A percentile compares a stretch with the other conserved stretches of the same genome.
These are phyloP conservation scores for Epistrophe grossulariae DNA, from an alignment of 2,888 invertebrate species.

Conservation along the genomic window DNA sequence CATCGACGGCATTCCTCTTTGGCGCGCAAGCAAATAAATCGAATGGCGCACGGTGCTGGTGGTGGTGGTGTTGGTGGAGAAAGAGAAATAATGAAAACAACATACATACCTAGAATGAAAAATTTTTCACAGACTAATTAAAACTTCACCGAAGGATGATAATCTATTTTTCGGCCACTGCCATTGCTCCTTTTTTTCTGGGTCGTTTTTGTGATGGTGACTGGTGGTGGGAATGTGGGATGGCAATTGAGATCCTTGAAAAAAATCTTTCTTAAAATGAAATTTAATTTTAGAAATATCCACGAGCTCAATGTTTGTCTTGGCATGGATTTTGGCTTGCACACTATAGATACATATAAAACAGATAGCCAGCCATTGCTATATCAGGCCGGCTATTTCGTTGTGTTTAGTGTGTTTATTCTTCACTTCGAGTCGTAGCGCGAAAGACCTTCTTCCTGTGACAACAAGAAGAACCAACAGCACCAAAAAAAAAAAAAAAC, in stretches of 20 bases:
- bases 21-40: constrained; percentile 48
- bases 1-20: constrained; percentile 34
- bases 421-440: not conserved
- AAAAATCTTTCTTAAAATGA: constrained; percentile 41
- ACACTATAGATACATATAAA: no score
- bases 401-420: constrained; percentile 1
- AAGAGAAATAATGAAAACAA: not conserved
- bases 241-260: constrained; percentile 4
- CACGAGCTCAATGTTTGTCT: constrained; percentile 70
- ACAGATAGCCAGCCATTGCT: not conserved
- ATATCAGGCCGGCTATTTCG: not conserved
- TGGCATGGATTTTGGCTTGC: constrained; percentile 50
- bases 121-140: constrained; percentile 74
- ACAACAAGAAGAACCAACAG: not conserved
- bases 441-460: constrained; percentile 1
- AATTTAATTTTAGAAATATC: constrained; percentile 74
- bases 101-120: not conserved
- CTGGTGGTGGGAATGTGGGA: not conserved
- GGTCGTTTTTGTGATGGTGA: not conserved
- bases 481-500: not conserved
- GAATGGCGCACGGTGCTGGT: no score
- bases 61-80: not conserved
- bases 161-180: constrained; percentile 47
- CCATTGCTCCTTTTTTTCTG: constrained; percentile 10
- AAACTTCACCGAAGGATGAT: constrained; percentile 67